A percentile compares a stretch with the other conserved stretches of the same genome.
Conservation (phyloP, 2,113 vertebrate species). For the Mustela lutreola region DNA sequence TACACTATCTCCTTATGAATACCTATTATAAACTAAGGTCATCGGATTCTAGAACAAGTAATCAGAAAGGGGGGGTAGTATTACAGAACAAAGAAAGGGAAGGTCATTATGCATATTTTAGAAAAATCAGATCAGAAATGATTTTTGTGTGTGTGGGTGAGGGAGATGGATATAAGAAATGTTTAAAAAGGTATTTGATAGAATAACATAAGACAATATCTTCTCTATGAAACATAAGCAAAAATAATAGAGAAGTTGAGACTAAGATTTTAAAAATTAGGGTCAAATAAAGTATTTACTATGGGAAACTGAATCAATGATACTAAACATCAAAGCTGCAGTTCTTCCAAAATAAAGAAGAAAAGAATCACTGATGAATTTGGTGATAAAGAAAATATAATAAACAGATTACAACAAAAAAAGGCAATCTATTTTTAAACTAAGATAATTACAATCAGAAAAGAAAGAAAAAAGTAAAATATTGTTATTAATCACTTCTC, state of each 20-base stretch:
- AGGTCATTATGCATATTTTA: not conserved
- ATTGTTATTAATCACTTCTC: not conserved
- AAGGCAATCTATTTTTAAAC: not conserved
- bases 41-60: not conserved
- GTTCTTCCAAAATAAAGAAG: not conserved
- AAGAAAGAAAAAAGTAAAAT: not conserved
- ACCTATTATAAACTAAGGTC: not conserved
- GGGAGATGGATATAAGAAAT: not conserved
- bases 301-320: not conserved
- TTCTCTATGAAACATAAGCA: not conserved
- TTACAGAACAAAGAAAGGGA: not conserved
- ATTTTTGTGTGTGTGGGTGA: not conserved
- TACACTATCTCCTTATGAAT: not conserved
- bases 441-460: not conserved
- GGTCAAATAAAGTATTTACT: not conserved
- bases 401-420: not conserved
- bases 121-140: not conserved
- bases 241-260: not conserved
- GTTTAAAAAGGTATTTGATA: not conserved
- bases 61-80: not conserved
- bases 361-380: not conserved
- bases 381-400: not conserved
- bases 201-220: not conserved
- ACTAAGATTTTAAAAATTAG: not conserved
- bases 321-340: not conserved